Conservation (phyloP, 2,113 vertebrate species). For the Lynx canadensis region DNA sequence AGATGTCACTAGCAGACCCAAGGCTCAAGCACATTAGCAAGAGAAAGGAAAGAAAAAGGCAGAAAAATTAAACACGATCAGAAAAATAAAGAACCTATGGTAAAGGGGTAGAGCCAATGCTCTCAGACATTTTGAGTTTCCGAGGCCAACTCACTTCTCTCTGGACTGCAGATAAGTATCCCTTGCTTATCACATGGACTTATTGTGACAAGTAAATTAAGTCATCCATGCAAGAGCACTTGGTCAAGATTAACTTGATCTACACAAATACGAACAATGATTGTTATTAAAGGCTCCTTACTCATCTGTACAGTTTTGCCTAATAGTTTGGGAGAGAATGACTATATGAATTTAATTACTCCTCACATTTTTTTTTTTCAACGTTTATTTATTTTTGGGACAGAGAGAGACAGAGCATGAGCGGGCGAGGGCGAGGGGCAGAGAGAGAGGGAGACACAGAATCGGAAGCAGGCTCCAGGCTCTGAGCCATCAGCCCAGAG, state of each 20-base stretch:
- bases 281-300: background rate
- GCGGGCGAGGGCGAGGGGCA: no score
- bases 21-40: background rate
- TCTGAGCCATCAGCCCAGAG: no score
- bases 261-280: background rate
- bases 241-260: background rate
- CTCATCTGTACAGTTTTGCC: background rate
- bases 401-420: no score
- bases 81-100: slow-evolving; percentile 2
- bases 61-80: background rate
- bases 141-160: background rate
- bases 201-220: slow-evolving; percentile 8
- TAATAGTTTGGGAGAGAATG: background rate
- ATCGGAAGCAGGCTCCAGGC: no score
- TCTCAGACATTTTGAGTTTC: background rate
- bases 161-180: background rate
- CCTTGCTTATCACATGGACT: background rate
- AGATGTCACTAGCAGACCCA: background rate
- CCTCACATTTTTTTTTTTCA: background rate
- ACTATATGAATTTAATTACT: background rate
- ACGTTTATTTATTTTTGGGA: no score
- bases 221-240: slow-evolving; percentile 1
- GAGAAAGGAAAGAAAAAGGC: background rate
- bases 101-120: background rate
- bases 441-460: no score